phyloP scores from a whole-genome alignment of 2,113 vertebrate species.

The Gnathonemus echidnorhynchus region DNA sequence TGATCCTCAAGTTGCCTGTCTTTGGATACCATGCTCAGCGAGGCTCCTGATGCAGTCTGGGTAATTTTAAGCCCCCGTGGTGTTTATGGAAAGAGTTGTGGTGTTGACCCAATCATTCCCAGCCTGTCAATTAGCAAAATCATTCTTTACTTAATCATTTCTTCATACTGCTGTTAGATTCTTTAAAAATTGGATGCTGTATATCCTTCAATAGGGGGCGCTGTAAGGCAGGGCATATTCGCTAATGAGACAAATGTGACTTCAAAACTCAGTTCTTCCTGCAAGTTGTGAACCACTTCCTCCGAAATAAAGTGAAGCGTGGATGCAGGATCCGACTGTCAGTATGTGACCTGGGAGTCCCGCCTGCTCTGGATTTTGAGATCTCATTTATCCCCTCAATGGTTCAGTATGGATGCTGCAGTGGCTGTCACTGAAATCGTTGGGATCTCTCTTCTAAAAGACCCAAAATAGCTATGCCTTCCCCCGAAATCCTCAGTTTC shows the following conservation, averaged over 20 bases:
- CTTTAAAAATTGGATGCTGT: background rate
- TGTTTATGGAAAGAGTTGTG: background rate
- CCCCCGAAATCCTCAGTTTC: background rate
- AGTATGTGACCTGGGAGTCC: background rate
- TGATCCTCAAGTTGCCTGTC: background rate
- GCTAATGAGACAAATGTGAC: background rate
- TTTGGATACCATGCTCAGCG: background rate
- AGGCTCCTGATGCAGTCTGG: background rate
- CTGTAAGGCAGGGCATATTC: background rate
- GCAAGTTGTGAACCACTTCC: background rate
- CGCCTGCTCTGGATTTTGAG: background rate
- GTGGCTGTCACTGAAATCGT: background rate
- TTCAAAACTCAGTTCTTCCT: background rate
- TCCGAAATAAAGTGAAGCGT: background rate
- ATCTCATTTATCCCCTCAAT: background rate
- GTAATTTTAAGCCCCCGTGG: background rate
- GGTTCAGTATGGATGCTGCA: background rate
- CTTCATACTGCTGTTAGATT: background rate
- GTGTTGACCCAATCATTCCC: background rate
- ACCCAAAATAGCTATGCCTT: background rate
- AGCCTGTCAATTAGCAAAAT: background rate
- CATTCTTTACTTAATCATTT: background rate
- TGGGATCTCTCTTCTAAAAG: background rate
- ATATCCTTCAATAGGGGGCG: background rate
- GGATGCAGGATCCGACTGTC: background rate